These are phyloP conservation scores for Recurvirostra avosetta DNA, from an alignment of 2,113 vertebrate species.

Conservation along the genomic window DNA sequence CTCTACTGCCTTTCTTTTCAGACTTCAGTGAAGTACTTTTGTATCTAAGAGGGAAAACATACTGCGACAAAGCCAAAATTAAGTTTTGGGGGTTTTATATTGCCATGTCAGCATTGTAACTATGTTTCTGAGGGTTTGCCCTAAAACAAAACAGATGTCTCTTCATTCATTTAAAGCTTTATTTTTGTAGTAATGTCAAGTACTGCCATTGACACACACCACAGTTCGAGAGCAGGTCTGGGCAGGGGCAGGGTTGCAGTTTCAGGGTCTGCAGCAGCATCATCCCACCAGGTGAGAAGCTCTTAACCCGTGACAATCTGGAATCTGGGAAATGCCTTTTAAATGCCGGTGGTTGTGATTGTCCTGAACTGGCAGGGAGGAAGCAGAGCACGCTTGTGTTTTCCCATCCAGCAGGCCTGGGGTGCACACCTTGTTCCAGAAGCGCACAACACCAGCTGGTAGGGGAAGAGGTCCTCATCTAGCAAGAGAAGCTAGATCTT, in stretches of 20 bases:
- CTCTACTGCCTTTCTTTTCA: not conserved
- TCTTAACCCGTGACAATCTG: not conserved
- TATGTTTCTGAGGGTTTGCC: not conserved
- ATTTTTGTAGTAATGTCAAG: not conserved
- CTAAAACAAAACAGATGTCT: not conserved
- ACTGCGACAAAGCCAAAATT: not conserved
- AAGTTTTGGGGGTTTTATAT: not conserved
- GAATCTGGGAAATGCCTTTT: not conserved
- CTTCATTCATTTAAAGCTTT: not conserved
- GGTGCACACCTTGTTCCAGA: not conserved
- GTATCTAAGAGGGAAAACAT: not conserved
- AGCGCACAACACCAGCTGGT: fast-evolving
- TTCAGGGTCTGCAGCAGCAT: not conserved
- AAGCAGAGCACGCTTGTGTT: not conserved
- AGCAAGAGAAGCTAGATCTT: not conserved
- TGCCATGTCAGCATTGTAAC: not conserved
- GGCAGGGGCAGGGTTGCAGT: not conserved
- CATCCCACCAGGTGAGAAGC: too few relatives aligned
- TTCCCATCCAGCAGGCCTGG: not conserved
- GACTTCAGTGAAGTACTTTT: not conserved
- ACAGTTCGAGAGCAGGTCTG: not conserved
- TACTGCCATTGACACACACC: not conserved
- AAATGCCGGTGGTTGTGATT: not conserved
- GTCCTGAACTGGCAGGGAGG: not conserved
- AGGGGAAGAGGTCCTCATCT: not conserved